A percentile compares a stretch with the other conserved stretches of the same genome.
phyloP scores from a whole-genome alignment of 2,113 vertebrate genomes.

The Rhinogobius similis region DNA sequence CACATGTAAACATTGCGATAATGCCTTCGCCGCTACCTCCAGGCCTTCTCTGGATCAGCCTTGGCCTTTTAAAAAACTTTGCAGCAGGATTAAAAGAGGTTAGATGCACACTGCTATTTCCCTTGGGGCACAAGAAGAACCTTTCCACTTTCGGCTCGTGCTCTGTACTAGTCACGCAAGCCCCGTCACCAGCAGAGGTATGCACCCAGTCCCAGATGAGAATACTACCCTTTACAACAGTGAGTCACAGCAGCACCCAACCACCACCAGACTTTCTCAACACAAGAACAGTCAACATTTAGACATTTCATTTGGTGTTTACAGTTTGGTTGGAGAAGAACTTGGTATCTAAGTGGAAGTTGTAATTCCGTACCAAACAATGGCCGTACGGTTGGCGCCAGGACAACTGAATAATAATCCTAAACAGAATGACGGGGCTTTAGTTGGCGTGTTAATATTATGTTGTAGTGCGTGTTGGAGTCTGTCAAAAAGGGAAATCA shows the following conservation, averaged over 20 bases:
- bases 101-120: slow-evolving; percentile 71
- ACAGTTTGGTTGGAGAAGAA: not conserved
- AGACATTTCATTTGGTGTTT: not conserved
- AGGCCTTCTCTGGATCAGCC: slow-evolving; percentile 60
- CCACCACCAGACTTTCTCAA: not conserved
- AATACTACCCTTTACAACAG: slow-evolving; percentile 25
- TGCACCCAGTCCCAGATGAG: slow-evolving; percentile 30
- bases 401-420: slow-evolving; percentile 3
- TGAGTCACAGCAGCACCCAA: slow-evolving; percentile 51
- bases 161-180: slow-evolving; percentile 72
- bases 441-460: not conserved
- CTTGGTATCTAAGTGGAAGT: slow-evolving; percentile 7
- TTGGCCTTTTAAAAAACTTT: slow-evolving; percentile 61
- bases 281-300: not conserved
- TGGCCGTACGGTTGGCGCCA: not conserved
- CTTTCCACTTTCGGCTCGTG: slow-evolving; percentile 71
- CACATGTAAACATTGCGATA: slow-evolving; percentile 23
- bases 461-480: not conserved
- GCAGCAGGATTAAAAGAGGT: slow-evolving; percentile 73
- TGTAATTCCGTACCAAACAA: slow-evolving; percentile 1
- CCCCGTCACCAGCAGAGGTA: slow-evolving; percentile 49
- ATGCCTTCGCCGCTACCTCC: slow-evolving; percentile 39
- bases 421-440: not conserved
- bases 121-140: slow-evolving; percentile 73
- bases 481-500: slow-evolving; percentile 15